Evolutionary conservation across 2,113 vertebrate genomes (phyloP).

Genomic region (Apus apus): DNA sequence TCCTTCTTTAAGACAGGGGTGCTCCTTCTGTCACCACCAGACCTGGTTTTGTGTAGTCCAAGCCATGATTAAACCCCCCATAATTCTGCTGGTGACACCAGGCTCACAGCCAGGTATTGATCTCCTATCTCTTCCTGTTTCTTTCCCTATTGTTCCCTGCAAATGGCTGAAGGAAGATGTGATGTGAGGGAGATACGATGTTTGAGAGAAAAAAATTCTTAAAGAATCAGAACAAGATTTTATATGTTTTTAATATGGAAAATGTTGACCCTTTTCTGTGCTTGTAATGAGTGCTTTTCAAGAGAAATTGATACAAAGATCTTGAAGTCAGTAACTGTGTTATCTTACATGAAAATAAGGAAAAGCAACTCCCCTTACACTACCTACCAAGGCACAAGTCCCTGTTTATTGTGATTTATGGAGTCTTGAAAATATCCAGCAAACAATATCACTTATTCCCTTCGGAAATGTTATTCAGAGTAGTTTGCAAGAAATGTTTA

Average conservation of each 20-base stretch:
- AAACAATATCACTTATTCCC: not conserved
- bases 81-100: not conserved
- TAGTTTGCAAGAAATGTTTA: not conserved
- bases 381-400: not conserved
- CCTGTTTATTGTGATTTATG: not conserved
- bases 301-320: not conserved
- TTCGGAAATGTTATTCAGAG: not conserved
- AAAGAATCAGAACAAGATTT: not conserved
- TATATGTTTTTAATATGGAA: not conserved
- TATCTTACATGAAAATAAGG: not conserved
- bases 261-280: not conserved
- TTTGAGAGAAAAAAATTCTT: not conserved
- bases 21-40: fast-evolving
- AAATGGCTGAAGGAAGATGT: not conserved
- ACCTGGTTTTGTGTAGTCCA: fast-evolving
- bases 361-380: not conserved
- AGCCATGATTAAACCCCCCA: not conserved
- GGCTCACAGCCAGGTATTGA: not conserved
- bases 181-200: not conserved
- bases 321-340: not conserved
- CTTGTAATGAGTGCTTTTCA: not conserved
- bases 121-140: not conserved
- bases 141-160: not conserved
- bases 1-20: not conserved
- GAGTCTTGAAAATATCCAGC: not conserved